Evolutionary conservation across 2,888 invertebrate genomes (phyloP), one percentile per base, ranked within the genome.

Genomic region (Oxycera nigricornis): DNA sequence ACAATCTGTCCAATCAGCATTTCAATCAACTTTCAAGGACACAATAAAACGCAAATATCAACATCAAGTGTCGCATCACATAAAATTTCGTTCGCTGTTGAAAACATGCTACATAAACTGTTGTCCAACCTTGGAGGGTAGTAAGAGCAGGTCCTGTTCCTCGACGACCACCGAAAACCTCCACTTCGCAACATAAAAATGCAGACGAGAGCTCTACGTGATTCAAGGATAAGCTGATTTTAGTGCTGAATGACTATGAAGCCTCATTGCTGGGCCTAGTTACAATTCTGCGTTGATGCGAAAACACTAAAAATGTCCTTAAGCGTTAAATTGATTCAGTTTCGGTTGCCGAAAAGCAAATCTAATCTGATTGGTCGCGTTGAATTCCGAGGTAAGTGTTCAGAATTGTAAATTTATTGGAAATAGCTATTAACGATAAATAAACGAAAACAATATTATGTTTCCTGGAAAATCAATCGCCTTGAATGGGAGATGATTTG

Each of bases 381-480:
- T 77, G 91, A 91, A 78, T 94, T 94, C 82, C 87, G 94, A 87
- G 94, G 94, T 94, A 87, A 88, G 90, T 79, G 46, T 50, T 50
- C 14, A 20, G 6, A 9, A 31, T 30, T 35, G 14, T 46, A n/a
- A n/a, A n/a, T n/a, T n/a, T n/a, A n/a, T n/a, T n/a, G 46, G 14
- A 46, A 46, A n/a, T n/a, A 46, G 14, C 17, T 46, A 46, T 46
- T 46, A 46, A 46, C 3, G 46, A 17, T 3, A 46, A 14, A 46
- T n/a, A n/a, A n/a, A n/a, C n/a, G n/a, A n/a, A n/a, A n/a, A n/a
- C n/a, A n/a, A n/a, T n/a, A n/a, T n/a, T n/a, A n/a, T n/a, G n/a
- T n/a, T n/a, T n/a, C n/a, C n/a, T n/a, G n/a, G n/a, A n/a, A n/a
- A n/a, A n/a, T n/a, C n/a, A n/a, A n/a, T n/a, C n/a, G n/a, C n/a